Conservation (phyloP, 2,113 vertebrate species). For the Ictalurus punctatus region DNA sequence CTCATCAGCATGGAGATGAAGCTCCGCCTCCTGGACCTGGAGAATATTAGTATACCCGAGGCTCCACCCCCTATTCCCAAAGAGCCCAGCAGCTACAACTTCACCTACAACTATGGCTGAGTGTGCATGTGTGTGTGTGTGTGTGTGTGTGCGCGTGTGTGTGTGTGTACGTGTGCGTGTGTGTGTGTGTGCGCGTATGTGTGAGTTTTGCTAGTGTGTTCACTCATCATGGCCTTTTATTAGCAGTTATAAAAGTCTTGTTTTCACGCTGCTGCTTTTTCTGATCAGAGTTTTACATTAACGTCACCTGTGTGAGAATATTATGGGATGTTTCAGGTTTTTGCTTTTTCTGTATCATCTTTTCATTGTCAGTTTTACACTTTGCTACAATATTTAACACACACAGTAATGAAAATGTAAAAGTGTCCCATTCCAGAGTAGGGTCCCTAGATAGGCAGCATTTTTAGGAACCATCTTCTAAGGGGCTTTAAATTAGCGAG, state of each 20-base stretch:
- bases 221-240: conserved; percentile 11
- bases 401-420: background rate
- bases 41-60: conserved; percentile 95
- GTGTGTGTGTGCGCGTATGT: background rate
- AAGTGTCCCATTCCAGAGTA: background rate
- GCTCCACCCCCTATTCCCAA: conserved; percentile 91
- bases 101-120: conserved; percentile 97
- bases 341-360: background rate
- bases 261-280: background rate
- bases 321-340: background rate
- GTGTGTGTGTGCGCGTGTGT: conserved; percentile 50
- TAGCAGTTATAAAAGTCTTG: background rate
- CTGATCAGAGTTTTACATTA: too few species aligned
- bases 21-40: conserved; percentile 92
- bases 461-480: background rate
- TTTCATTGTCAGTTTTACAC: background rate
- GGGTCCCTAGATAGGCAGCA: background rate
- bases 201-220: background rate
- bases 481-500: background rate
- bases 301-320: background rate
- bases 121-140: conserved; percentile 33
- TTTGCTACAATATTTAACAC: background rate
- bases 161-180: conserved; percentile 20
- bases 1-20: conserved; percentile 99
- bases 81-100: conserved; percentile 98